Evolutionary conservation across 2,113 vertebrate species (phyloP), one percentile per base, ranked within the genome.

Genomic region (Tyto alba): DNA sequence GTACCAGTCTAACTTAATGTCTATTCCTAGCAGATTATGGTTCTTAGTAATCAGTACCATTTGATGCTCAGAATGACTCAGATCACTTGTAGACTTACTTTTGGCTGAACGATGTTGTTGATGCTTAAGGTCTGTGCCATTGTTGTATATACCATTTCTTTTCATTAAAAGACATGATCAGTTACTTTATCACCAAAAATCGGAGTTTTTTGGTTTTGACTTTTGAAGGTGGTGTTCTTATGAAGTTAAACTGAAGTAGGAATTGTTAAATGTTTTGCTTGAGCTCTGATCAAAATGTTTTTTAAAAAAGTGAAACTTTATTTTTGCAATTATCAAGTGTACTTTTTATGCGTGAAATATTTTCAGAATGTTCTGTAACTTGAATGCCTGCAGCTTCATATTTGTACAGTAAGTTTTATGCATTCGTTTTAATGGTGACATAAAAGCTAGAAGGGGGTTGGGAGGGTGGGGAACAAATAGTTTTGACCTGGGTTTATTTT

Each of bases 261-360:
- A 97, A 95, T 97, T 38, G 48, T 89, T 95, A 45, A 93, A 64
- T 85, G 59, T 93, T 97, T 97, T 96, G 97, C 97, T 97, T 97
- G 94, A 98, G 94, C 96, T 94, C 90, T 93, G 95, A 98, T 98
- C 80, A 97, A 97, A 97, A 95, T 94, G 93, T 97, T 97, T 94
- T 96, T 91, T 92, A 80, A 95, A 93, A 63, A 94, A 97, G 95
- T 92, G 97, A 97, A 96, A 95, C 50, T 97, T 98, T 98, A 98
- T 98, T 98, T 98, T 98, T 98, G 97, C 97, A 98, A 95, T 84
- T 95, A 92, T 74, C 94, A 60, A 95, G 96, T 98, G 91, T 90
- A 96, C 78, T 98, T 98, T 98, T 95, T 98, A 98, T 93, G 98
- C 97, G 95, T 97, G 90, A 96, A 95, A 89, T 95, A 96, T 96